Conservation (phyloP, 30 jellyfish, hydroid and myxozoan species). For the Mastigias papua region DNA sequence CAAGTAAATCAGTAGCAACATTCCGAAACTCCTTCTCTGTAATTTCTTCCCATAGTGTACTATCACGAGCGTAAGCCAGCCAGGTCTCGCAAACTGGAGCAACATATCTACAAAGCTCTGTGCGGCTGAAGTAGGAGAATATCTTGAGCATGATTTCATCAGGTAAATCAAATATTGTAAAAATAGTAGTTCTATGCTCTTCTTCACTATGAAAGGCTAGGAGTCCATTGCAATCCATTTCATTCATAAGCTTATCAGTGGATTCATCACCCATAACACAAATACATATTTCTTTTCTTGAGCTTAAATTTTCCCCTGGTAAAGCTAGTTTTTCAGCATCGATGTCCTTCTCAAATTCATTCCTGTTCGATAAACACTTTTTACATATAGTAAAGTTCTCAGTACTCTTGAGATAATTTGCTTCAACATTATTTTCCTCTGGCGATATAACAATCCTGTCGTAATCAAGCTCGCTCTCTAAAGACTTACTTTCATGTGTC, state of each 20-base stretch:
- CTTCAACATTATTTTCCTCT: background rate
- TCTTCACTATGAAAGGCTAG: background rate
- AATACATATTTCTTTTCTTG: conserved; percentile 67
- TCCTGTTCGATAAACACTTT: conserved; percentile 59
- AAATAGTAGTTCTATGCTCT: background rate
- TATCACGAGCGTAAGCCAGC: conserved; percentile 79
- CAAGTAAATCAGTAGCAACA: conserved; percentile 65
- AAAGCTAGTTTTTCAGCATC: background rate
- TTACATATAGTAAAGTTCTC: conserved; percentile 52
- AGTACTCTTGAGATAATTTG: background rate
- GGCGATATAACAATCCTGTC: background rate
- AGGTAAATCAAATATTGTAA: conserved; percentile 49
- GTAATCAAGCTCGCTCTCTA: background rate
- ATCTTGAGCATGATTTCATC: conserved; percentile 77
- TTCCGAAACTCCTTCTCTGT: conserved; percentile 72
- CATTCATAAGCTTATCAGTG: background rate
- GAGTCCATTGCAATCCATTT: background rate
- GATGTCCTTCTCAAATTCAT: conserved; percentile 24
- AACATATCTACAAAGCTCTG: conserved; percentile 84
- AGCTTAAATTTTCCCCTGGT: background rate
- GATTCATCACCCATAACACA: background rate
- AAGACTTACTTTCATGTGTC: background rate
- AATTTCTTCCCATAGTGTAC: conserved; percentile 77
- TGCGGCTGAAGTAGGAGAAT: conserved; percentile 68
- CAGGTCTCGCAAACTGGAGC: conserved; percentile 89